Base-by-base conservation (phyloP, 2,888 invertebrate genomes). In the Helobdella robusta region DNA sequence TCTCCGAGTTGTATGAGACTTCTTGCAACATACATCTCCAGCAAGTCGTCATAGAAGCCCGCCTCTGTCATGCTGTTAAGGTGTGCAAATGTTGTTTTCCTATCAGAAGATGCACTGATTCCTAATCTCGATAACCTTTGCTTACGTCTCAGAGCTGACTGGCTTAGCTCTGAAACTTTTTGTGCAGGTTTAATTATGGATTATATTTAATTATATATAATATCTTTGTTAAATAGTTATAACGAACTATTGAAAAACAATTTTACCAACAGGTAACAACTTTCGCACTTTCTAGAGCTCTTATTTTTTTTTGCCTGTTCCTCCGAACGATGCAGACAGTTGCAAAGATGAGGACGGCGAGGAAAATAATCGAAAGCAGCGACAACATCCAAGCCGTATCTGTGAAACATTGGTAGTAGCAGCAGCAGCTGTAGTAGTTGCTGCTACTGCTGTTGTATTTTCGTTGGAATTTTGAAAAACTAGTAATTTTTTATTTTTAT, bases 1-100 rank as follows among this genome's bases (percentile, higher is more conserved):
- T 64, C 54, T 2, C 34, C 54, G 5, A 64, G 25, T 30, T 40
- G 25, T 18, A 64, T 34, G 23, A 25, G 32, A 6, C 30, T 20
- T 20, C 64, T 52, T 11, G n/a, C 23, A 18, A 64, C 32, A 25
- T 54, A 34, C 64, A 64, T 52, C 6, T 34, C 40, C 36, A 54
- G 52, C 18, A 64, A 3, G 8, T 52, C 52, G 20, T 34, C 50
- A 20, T 34, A 36, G 2, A 64, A 18, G 18, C 34, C 40, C 25
- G 36, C 54, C 5, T 56, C 64, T 5, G 35, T 28, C 52, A 50
- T 64, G n/a, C 28, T 40, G 25, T n/a, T n/a, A 30, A 52, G 59
- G 2, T 44, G 48, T 32, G 32, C n/a, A 48, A 32, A 30, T n/a
- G 44, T 25, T 25, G 54, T 11, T 11, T 8, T 6, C 15, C 30